phyloP scores from a whole-genome alignment of 2,888 invertebrate species.

The Norana najaformis region DNA sequence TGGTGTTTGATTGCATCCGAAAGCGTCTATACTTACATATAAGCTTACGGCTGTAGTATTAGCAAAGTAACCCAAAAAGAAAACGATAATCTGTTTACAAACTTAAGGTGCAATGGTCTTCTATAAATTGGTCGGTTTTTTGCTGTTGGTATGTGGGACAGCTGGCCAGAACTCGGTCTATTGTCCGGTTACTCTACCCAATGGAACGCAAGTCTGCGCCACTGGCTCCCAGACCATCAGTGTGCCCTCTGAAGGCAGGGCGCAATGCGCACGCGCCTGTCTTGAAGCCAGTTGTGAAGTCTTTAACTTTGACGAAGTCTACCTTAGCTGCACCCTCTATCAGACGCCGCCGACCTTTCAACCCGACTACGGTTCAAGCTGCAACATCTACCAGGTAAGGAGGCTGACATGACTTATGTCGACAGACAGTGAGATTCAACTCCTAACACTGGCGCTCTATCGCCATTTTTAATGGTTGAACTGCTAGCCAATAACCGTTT shows the following conservation, averaged over 20 bases:
- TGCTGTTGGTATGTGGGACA: background rate
- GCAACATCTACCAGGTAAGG: slow-evolving; percentile 13
- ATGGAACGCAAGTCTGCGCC: background rate
- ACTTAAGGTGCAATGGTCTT: background rate
- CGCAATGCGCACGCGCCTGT: background rate
- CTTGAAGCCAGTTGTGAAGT: background rate
- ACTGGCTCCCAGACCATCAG: background rate
- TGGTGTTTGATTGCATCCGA: too few species aligned
- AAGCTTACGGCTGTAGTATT: background rate
- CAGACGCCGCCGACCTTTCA: background rate
- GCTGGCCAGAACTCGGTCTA: background rate
- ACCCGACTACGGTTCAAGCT: background rate
- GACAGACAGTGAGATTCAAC: background rate
- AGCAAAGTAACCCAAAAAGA: background rate
- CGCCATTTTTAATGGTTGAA: background rate
- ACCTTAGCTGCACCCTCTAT: background rate
- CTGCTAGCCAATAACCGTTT: background rate
- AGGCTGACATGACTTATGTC: background rate
- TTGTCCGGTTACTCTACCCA: background rate
- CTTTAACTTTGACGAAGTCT: background rate
- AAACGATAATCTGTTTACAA: background rate
- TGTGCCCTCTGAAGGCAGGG: background rate
- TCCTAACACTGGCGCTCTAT: background rate
- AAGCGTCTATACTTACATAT: too few species aligned
- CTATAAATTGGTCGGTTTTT: background rate